Evolutionary conservation across 2,113 vertebrate genomes (phyloP), one percentile per base, ranked within the genome.

Genomic region (Mus spicilegus): DNA sequence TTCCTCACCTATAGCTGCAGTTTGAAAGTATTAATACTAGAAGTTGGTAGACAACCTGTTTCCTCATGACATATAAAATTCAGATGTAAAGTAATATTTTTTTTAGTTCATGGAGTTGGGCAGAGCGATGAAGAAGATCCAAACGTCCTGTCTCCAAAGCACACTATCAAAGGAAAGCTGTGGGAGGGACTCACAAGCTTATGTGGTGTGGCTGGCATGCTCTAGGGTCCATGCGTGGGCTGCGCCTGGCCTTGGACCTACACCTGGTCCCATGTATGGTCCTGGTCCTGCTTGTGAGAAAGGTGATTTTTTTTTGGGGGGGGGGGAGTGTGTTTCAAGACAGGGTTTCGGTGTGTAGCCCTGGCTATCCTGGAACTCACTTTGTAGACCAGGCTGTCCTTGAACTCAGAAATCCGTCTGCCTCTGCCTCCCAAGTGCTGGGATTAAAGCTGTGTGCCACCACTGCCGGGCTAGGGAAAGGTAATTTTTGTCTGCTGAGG

Each of bases 21-120:
- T 96, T 94, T 82, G 61, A 95, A 61, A 95, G 28, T 76, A 46
- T 69, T 93, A 58, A 49, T 84, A 61, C 70, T 73, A 42, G 76
- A 30, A 22, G 20, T 86, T 89, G 73, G 78, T 69, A 89, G 73
- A 30, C 56, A 73, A 80, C 72, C 30, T 73, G 0, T 82, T 88
- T 94, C 77, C 76, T 95, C 39, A 42, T 26, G 67, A 19, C 86
- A n/a, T 61, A 92, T 90, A 73, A 82, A 88, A 77, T 88, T 91
- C 42, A 80, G 67, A 87, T 22, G 11, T 11, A 61, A 72, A 84
- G 87, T 28, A 89, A 33, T 69, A 17, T 46, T 84, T 54, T 54
- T 2, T 54, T 93, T 33, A 94, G 54, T 42, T 77, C 16, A 2
- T 42, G 49, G 61, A 42, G 36, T 22, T 42, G 67, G 20, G 26